These are phyloP conservation scores for Acanthopagrus latus DNA, from an alignment of 2,797 vertebrate species.

Conservation along the genomic window DNA sequence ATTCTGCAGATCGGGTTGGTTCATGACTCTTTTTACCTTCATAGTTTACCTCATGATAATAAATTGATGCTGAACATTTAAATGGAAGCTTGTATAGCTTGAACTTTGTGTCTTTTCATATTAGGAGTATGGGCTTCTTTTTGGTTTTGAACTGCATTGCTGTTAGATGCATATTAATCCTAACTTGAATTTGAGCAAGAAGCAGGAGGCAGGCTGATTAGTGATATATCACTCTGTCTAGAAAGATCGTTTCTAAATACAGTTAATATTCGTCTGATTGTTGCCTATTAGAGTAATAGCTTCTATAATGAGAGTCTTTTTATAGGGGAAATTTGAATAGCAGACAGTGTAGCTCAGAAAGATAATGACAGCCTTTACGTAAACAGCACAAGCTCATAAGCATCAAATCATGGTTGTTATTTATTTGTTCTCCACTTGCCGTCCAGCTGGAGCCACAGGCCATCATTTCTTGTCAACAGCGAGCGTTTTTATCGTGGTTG, in stretches of 20 bases:
- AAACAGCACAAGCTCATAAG: constrained; percentile 31
- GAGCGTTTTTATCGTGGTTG: constrained; percentile 55
- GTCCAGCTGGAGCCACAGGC: constrained; percentile 48
- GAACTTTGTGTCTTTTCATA: background rate
- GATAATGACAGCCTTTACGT: constrained; percentile 41
- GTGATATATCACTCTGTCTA: background rate
- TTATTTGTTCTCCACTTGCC: constrained; percentile 50
- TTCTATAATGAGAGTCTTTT: constrained; percentile 33
- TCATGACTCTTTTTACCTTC: background rate
- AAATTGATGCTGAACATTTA: background rate
- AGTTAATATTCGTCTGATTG: constrained; percentile 31
- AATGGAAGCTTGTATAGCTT: too few species aligned
- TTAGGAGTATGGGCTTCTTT: background rate
- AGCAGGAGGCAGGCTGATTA: background rate
- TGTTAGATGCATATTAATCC: background rate
- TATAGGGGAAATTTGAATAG: constrained; percentile 39
- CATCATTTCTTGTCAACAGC: constrained; percentile 50
- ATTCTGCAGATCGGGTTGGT: too few species aligned
- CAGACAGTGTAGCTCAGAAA: constrained; percentile 31
- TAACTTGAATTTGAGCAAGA: background rate
- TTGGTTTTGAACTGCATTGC: background rate
- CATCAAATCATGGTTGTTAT: constrained; percentile 48
- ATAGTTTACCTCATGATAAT: constrained; percentile 8
- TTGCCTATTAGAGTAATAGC: constrained; percentile 20
- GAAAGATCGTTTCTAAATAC: background rate